These are phyloP conservation scores for Turritopsis dohrnii DNA, from an alignment of 30 jellyfish, hydroid and myxozoan species.

Conservation along the genomic window DNA sequence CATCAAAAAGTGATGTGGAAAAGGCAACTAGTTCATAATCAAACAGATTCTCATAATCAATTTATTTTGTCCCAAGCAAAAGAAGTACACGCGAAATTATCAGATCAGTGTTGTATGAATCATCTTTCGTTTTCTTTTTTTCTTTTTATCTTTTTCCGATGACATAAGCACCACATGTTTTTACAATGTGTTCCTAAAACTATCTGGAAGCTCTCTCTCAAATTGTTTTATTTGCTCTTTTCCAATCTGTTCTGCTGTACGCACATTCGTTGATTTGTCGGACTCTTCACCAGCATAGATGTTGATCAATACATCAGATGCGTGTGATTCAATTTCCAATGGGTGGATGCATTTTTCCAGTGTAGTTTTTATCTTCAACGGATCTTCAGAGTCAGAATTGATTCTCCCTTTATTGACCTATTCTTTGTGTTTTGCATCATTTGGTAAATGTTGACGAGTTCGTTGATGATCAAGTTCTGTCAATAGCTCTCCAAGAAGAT, in stretches of 20 bases:
- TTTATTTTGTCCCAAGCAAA: not conserved
- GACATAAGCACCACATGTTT: not conserved
- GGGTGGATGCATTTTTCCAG: not conserved
- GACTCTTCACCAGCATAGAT: not conserved
- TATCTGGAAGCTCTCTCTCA: not conserved
- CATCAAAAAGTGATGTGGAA: not conserved
- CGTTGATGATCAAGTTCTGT: not conserved
- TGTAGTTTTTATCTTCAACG: not conserved
- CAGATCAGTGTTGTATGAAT: not conserved
- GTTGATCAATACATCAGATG: not conserved
- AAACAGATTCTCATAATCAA: not conserved
- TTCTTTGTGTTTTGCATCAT: conserved; percentile 20
- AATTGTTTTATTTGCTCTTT: not conserved
- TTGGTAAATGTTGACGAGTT: not conserved
- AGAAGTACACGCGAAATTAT: not conserved
- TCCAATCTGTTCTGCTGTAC: not conserved
- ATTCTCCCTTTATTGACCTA: conserved; percentile 5
- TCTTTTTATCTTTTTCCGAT: not conserved
- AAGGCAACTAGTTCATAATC: not conserved
- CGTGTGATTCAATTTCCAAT: not conserved
- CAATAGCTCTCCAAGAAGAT: not conserved
- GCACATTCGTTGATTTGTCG: not conserved
- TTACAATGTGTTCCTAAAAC: not conserved
- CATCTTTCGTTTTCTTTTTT: not conserved
- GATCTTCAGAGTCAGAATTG: conserved; percentile 5